Evolutionary conservation across 2,888 invertebrate species (phyloP), one percentile per base, ranked within the genome.

Genomic region (Caenorhabditis macrosperma): DNA sequence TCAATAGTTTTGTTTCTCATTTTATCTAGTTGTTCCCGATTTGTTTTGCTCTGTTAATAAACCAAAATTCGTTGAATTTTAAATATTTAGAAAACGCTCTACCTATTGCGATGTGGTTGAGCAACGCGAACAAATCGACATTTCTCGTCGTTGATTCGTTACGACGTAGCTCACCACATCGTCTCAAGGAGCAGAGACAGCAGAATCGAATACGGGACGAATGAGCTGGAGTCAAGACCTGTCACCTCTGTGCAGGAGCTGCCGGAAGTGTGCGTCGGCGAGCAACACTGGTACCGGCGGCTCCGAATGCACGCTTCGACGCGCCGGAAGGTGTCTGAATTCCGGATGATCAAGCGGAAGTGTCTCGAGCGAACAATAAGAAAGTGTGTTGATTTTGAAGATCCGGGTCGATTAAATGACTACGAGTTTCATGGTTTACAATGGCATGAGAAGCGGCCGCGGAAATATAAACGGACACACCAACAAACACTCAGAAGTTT

Each of bases 51-150:
- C 24, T 41, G 38, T 64, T 52, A 64, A 28, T 28, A 41, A 54
- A 48, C 35, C 30, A 38, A 38, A 38, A 38, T 33, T 33, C 33
- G 33, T 33, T 33, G 33, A 5, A 33, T 33, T 33, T 33, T 9
- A 33, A 33, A 33, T 33, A 2, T 4, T 35, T 22, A 41, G 12
- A 24, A 20, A 57, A 15, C 28, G 38, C 30, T 55, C n/a, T 22
- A 66, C 17, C 44, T 48, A 10, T 15, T 4, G 15, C 71, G 38
- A 72, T 72, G 72, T 64, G 63, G 64, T 15, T 72, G 72, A 72
- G 72, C 72, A 63, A 72, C 57, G 72, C 72, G 72, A 72, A 72
- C 72, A 72, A 72, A 72, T 72, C 72, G 9, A 41, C 12, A 46
- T 2, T 9, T n/a, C 7, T 7, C 6, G 2, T 0, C 9, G 22